Percentiles rank a stretch among this genome's conserved stretches.
Evolutionary conservation across 2,797 vertebrate species (phyloP).

Genomic region (Trachurus trachurus): DNA sequence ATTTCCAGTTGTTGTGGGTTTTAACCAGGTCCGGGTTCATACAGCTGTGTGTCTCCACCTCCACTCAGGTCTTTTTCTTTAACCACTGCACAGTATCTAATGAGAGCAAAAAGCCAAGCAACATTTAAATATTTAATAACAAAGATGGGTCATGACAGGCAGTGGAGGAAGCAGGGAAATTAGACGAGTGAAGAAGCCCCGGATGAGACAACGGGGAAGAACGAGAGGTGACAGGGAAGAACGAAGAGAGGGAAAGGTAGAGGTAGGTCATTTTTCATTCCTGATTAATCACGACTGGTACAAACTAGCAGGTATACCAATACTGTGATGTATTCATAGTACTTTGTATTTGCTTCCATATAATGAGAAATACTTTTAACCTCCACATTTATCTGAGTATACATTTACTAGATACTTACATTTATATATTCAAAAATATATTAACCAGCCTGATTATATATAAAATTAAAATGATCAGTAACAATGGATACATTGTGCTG

Average conservation of each 20-base stretch:
- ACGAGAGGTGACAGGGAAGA: background rate
- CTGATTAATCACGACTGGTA: constrained; percentile 16
- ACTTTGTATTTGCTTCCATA: too few species aligned
- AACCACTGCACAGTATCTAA: constrained; percentile 23
- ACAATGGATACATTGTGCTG: too few species aligned
- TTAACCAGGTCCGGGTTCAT: constrained; percentile 23
- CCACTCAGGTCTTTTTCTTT: background rate
- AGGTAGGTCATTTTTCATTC: constrained; percentile 26
- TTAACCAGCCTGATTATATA: too few species aligned
- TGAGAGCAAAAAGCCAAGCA: constrained; percentile 58
- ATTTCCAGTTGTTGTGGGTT: constrained; percentile 46
- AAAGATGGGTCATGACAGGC: constrained; percentile 57
- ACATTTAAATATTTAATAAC: constrained; percentile 63
- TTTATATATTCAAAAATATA: too few species aligned
- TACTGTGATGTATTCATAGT: too few species aligned
- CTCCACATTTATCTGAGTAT: too few species aligned
- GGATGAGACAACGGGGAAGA: constrained; percentile 19
- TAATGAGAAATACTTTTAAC: too few species aligned
- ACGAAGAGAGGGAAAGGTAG: constrained; percentile 10
- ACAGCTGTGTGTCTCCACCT: background rate
- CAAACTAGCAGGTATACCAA: too few species aligned
- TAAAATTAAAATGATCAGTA: too few species aligned
- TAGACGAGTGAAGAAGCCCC: constrained; percentile 24
- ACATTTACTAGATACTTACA: too few species aligned
- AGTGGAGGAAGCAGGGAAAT: constrained; percentile 37